Conservation (phyloP, 1,140 invertebrate species). For the Cotesia chilonis region DNA sequence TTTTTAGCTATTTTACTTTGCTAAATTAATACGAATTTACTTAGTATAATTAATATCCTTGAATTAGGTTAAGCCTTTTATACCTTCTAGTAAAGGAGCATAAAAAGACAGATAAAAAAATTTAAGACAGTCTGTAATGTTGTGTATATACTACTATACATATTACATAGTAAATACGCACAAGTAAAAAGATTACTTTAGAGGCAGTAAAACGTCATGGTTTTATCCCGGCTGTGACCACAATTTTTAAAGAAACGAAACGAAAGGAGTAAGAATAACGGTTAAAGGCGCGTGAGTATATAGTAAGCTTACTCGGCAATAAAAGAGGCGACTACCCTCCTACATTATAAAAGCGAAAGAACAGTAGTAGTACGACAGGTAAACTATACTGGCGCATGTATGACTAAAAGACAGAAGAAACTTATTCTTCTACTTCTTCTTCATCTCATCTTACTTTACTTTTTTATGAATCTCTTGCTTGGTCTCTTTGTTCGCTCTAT, state of each 20-base stretch:
- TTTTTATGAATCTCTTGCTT: slow-evolving; percentile 15
- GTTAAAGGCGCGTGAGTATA: slow-evolving; percentile 7
- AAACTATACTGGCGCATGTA: slow-evolving; percentile 7
- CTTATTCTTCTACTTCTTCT: background rate
- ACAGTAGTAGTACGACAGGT: background rate
- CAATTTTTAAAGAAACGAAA: slow-evolving; percentile 24
- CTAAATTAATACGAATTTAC: too few relatives aligned
- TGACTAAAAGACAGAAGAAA: slow-evolving; percentile 8
- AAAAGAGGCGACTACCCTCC: slow-evolving; percentile 33
- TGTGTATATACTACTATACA: background rate
- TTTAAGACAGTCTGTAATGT: background rate
- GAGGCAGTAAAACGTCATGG: slow-evolving; percentile 4
- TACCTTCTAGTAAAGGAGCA: background rate
- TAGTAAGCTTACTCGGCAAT: slow-evolving; percentile 33
- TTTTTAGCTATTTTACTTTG: too few relatives aligned
- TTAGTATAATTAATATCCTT: too few relatives aligned
- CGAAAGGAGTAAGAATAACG: slow-evolving; percentile 1
- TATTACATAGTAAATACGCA: background rate
- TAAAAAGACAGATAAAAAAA: background rate
- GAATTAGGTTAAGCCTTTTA: too few relatives aligned
- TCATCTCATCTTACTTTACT: background rate
- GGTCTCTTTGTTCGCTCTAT: slow-evolving; percentile 27
- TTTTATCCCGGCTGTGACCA: slow-evolving; percentile 24
- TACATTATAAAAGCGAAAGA: slow-evolving; percentile 24
- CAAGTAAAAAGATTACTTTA: slow-evolving; percentile 10